Conservation (phyloP, 2,113 vertebrate genomes). For the Pseudopodoces humilis region DNA sequence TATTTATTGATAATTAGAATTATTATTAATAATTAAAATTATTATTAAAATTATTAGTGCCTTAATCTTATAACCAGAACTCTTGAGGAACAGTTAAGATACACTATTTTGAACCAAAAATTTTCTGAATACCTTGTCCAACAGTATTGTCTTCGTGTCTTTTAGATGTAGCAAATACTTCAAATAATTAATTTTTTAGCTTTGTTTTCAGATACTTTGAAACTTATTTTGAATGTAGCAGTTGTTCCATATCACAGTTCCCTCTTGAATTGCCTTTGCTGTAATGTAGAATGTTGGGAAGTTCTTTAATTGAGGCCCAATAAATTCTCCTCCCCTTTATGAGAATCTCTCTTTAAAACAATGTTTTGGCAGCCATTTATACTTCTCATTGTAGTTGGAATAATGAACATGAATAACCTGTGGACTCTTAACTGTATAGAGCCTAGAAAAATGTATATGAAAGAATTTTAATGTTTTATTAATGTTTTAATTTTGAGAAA, state of each 20-base stretch:
- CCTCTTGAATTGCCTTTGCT: background rate
- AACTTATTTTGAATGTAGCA: background rate
- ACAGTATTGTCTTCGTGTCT: background rate
- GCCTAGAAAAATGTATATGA: background rate
- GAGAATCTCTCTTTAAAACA: background rate
- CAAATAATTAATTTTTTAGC: background rate
- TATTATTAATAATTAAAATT: no score
- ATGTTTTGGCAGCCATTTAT: background rate
- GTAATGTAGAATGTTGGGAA: background rate
- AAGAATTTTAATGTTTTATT: background rate
- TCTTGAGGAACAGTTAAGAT: background rate
- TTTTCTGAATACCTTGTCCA: background rate
- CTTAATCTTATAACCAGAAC: background rate
- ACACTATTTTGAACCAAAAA: background rate
- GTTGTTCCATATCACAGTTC: background rate
- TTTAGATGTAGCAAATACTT: background rate
- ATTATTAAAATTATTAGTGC: background rate
- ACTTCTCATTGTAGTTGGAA: background rate
- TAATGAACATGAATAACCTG: background rate
- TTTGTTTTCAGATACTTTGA: background rate
- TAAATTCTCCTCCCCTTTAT: background rate
- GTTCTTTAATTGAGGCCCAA: background rate
- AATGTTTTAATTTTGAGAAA: background rate
- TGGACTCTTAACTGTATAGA: background rate
- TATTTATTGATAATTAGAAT: no score